phyloP scores from a whole-genome alignment of 2,797 vertebrate genomes.

The Pantherophis alleghaniensis region DNA sequence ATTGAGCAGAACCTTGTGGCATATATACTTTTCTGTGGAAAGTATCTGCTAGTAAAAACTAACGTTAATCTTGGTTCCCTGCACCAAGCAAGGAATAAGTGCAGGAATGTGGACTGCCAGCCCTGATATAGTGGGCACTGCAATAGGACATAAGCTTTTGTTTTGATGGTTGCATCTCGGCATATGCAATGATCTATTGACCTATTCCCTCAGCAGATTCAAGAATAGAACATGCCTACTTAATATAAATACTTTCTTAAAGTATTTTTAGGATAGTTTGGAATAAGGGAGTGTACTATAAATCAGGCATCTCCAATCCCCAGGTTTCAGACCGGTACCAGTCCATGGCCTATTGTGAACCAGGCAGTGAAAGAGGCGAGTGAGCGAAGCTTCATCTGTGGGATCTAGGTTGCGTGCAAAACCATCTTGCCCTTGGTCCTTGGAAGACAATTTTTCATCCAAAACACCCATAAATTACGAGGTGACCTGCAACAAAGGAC shows the following conservation, averaged over 20 bases:
- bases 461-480: not conserved
- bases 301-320: not conserved
- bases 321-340: not conserved
- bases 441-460: not conserved
- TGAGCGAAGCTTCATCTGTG: not conserved
- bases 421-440: not conserved
- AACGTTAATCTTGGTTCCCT: not conserved
- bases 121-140: not conserved
- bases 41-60: not conserved
- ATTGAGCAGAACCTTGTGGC: not conserved
- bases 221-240: not conserved
- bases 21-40: not conserved
- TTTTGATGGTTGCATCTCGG: not conserved
- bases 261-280: not conserved
- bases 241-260: not conserved
- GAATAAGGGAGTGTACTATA: not conserved
- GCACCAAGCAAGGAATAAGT: not conserved
- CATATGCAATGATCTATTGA: not conserved
- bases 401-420: not conserved
- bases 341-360: too few species aligned
- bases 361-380: not conserved
- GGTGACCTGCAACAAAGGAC: not conserved
- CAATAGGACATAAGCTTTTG: not conserved
- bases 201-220: not conserved
- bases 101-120: not conserved